A percentile compares a stretch with the other conserved stretches of the same genome.
Conservation (phyloP, 2,888 invertebrate genomes). For the Trimorus sp. region DNA sequence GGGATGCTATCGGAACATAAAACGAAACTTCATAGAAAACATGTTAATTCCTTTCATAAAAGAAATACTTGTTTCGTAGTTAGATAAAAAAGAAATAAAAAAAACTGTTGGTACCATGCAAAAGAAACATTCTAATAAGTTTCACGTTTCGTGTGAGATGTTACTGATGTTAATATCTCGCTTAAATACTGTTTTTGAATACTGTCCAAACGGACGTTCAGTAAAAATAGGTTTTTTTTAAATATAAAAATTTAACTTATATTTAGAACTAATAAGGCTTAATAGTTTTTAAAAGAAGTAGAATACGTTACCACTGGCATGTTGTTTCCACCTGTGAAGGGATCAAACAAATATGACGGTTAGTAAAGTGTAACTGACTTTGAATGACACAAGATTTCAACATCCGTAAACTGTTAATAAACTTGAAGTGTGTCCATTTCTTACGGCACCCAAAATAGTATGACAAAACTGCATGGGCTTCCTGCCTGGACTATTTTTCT, state of each 20-base stretch:
- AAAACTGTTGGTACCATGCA: slow-evolving; percentile 36
- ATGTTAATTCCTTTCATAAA: slow-evolving; percentile 37
- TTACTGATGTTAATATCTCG: slow-evolving; percentile 12
- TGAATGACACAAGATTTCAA: background rate
- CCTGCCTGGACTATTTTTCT: slow-evolving; percentile 55
- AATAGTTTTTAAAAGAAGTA: slow-evolving; percentile 10
- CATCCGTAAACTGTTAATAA: background rate
- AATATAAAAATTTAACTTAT: slow-evolving; percentile 56
- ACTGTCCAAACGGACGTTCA: background rate
- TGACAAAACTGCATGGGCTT: slow-evolving; percentile 46
- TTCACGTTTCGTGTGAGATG: slow-evolving; percentile 14
- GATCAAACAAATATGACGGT: slow-evolving; percentile 36
- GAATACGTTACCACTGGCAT: slow-evolving; percentile 81
- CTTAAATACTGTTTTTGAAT: background rate
- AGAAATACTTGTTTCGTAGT: slow-evolving; percentile 23
- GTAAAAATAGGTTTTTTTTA: slow-evolving; percentile 1
- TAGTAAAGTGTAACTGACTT: slow-evolving; percentile 2
- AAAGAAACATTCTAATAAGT: slow-evolving; percentile 32
- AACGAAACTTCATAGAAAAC: slow-evolving; percentile 46
- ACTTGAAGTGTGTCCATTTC: slow-evolving; percentile 34
- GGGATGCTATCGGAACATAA: slow-evolving; percentile 72
- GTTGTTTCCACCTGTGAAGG: slow-evolving; percentile 78
- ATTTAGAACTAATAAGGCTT: no score
- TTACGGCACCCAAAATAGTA: slow-evolving; percentile 35
- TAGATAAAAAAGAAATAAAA: slow-evolving; percentile 16